Evolutionary conservation across 2,113 vertebrate genomes (phyloP), one percentile per base, ranked within the genome.

Genomic region (Argyrosomus japonicus): DNA sequence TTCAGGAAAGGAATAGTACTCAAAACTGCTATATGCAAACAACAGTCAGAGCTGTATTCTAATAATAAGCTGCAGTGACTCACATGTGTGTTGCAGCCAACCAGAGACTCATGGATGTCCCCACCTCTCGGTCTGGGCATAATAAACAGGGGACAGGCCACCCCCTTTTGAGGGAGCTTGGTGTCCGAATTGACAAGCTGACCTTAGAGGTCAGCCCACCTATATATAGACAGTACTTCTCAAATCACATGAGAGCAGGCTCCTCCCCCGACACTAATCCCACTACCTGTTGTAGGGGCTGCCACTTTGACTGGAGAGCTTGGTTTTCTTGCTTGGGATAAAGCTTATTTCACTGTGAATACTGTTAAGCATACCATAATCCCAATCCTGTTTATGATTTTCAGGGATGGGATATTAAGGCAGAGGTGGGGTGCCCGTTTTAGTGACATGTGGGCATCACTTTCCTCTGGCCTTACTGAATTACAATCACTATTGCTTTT

Each of bases 181-280:
- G 25, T 45, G 25, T 74, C 84, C 74, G 50, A 51, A 23, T 63
- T 61, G 70, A 62, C 68, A 36, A 40, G 36, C 27, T 68, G 15
- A 60, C 13, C 71, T 54, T 79, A 74, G 64, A 82, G 13, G 36
- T 36, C 23, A 70, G 77, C 71, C 76, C 64, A 68, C 68, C 69
- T 93, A 87, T 68, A 79, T 86, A 84, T 90, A 91, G 83, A 88
- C 25, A 19, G 25, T 36, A 51, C 27, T 36, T 43, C 21, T 68
- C 53, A 36, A 58, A 27, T 79, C 61, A 60, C 45, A 73, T 58
- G 62, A 70, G 32, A 81, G 43, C 47, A 47, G 75, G 15, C 70
- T 69, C 6, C 40, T 29, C 65, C 45, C 51, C 11, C 6, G 10
- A 43, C 51, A n/a, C 53, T 61, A 4, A 75, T 76, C 8, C 5